Base-by-base conservation (phyloP, 2,797 vertebrate genomes). In the Enteromius mattozi region DNA sequence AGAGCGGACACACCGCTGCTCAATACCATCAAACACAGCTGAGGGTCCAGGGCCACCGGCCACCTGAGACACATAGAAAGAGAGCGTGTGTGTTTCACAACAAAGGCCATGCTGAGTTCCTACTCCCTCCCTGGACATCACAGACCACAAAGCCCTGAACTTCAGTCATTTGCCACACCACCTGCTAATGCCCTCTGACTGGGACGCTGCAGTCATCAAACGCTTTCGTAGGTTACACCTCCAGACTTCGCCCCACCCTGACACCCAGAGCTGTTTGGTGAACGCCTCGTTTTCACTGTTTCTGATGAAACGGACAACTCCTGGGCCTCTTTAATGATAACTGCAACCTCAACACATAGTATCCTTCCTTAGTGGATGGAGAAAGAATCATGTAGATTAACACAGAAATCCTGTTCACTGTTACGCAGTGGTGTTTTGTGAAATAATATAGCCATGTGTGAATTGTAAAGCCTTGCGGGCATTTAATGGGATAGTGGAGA, bases 121-220 rank as follows among this genome's bases (percentile, higher is more conserved):
- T 79, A 59, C 78, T 68, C 65, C 80, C 59, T 71, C 61, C 78
- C 54, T 82, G 81, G 82, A 87, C 89, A 89, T 89, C 87, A 87
- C 72, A 87, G 84, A 79, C 79, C 86, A 86, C 86, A 84, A 79
- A 86, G 80, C 35, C 16, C 80, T 78, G 80, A 51, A 84, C 84
- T 86, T 89, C 84, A 86, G 75, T 86, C 78, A 81, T 42, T 51
- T 10, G 6, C 37, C 65, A 45, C 82, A 76, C 79, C 75, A 82
- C 84, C 87, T 12, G 70, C 76, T 42, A 72, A 49, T 40, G n/a
- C 42, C 78, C 84, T 88, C 84, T 80, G 61, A 78, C 82, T 77
- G 82, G 54, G 63, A 17, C 65, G 21, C 65, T 30, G 49, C 78
- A 45, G 82, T 56, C 86, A 78, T 85, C 82, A 87, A 84, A 87